Percentiles rank a stretch among this genome's conserved stretches.
These are phyloP conservation scores for Heteractis magnifica DNA, from an alignment of 92 coral and sea anemone genomes.

Conservation along the genomic window DNA sequence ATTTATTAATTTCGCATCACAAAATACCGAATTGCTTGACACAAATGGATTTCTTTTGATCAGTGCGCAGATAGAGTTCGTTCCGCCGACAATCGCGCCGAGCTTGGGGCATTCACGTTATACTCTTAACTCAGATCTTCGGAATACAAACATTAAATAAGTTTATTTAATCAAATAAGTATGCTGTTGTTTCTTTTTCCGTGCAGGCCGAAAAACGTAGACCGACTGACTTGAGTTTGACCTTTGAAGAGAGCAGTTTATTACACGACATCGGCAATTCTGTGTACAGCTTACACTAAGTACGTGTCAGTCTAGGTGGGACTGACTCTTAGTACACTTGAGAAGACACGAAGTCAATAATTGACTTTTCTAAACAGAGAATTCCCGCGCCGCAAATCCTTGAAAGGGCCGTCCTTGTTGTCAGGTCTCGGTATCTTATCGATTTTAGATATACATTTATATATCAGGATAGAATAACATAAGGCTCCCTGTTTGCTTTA, in stretches of 20 bases:
- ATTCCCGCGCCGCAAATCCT: neutral
- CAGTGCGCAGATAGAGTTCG: constrained; percentile 43
- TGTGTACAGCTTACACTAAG: constrained; percentile 28
- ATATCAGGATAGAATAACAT: constrained; percentile 10
- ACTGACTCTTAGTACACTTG: constrained; percentile 33
- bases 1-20: constrained; percentile 53
- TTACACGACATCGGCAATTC: constrained; percentile 34
- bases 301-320: constrained; percentile 17
- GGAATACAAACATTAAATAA: constrained; percentile 10
- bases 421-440: neutral
- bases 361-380: neutral
- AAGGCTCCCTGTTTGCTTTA: constrained; percentile 50
- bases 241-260: constrained; percentile 38
- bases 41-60: constrained; percentile 54
- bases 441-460: neutral
- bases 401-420: neutral
- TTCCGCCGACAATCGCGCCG: constrained; percentile 32
- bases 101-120: neutral
- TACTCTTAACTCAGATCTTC: neutral
- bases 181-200: neutral
- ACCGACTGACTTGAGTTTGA: constrained; percentile 20
- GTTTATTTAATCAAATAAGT: neutral
- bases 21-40: constrained; percentile 44
- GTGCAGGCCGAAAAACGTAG: constrained; percentile 4
- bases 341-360: constrained; percentile 11